Percentiles rank a stretch among this genome's conserved stretches.
phyloP scores from a whole-genome alignment of 2,113 vertebrate species.

The Myiozetetes cayanensis region DNA sequence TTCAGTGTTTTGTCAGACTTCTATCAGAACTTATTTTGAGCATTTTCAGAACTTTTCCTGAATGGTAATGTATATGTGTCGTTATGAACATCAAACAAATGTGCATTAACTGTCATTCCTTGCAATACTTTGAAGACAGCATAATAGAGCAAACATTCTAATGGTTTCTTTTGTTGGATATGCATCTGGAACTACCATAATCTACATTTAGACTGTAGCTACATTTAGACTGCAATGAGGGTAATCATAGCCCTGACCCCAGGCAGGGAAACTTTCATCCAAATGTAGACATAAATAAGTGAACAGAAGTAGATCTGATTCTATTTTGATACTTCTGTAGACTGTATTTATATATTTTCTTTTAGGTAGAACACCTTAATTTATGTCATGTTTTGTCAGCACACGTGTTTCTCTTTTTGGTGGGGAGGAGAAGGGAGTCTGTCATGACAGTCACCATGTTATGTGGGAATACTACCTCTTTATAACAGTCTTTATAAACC shows the following conservation, averaged over 20 bases:
- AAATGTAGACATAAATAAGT: not conserved
- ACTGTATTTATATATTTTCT: not conserved
- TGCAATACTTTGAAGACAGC: not conserved
- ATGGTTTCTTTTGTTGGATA: not conserved
- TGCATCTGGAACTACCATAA: not conserved
- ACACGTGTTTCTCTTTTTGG: accelerated
- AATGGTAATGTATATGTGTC: not conserved
- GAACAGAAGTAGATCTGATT: not conserved
- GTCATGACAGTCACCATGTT: not conserved
- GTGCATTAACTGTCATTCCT: not conserved
- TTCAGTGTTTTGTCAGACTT: not conserved
- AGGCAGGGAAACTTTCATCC: not conserved
- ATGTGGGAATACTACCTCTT: not conserved
- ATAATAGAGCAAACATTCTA: not conserved
- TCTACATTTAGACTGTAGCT: not conserved
- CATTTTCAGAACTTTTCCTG: not conserved
- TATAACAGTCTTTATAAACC: not conserved
- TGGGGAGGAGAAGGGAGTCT: not conserved
- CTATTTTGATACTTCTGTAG: not conserved
- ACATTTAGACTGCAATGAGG: not conserved
- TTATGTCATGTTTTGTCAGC: not conserved
- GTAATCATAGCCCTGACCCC: not conserved
- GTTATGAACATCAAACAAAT: not conserved
- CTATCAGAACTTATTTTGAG: not conserved
- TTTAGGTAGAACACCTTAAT: not conserved